Conservation (phyloP, 2,888 invertebrate genomes). For the Acanthacorydalis orientalis region DNA sequence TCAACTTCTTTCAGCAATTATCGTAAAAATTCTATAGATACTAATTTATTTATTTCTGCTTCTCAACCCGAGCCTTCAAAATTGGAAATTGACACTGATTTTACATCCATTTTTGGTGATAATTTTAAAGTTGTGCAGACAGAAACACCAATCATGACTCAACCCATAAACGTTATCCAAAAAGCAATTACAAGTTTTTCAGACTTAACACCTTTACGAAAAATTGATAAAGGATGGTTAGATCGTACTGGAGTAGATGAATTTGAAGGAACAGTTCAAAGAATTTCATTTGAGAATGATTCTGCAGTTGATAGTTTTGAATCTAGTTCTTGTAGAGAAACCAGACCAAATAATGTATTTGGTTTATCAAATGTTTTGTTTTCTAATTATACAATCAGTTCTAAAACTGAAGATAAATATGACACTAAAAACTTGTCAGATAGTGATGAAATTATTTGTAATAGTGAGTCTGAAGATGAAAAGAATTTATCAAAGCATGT, state of each 20-base stretch:
- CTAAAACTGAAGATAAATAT: slow-evolving; percentile 2
- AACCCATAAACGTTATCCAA: slow-evolving; percentile 20
- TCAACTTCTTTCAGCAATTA: slow-evolving; percentile 25
- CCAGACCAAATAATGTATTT: not conserved
- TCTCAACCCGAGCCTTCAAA: slow-evolving; percentile 9
- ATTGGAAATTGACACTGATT: not conserved
- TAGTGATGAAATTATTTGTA: slow-evolving; percentile 50
- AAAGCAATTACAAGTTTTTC: slow-evolving; percentile 11
- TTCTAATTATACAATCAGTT: not conserved
- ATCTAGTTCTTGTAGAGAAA: no score
- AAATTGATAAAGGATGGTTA: slow-evolving; percentile 29
- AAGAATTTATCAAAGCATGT: slow-evolving; percentile 9
- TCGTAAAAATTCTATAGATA: slow-evolving; percentile 17
- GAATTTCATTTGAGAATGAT: not conserved
- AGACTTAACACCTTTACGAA: slow-evolving; percentile 10
- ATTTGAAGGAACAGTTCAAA: not conserved
- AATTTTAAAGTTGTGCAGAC: not conserved
- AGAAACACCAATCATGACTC: slow-evolving; percentile 5
- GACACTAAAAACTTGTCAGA: slow-evolving; percentile 23
- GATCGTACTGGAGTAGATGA: slow-evolving; percentile 12
- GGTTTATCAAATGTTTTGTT: slow-evolving; percentile 1
- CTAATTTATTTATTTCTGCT: slow-evolving; percentile 11
- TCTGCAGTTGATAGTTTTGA: not conserved
- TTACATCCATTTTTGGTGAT: not conserved
- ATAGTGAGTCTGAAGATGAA: slow-evolving; percentile 49